Percentiles rank a stretch among this genome's conserved stretches.
These are phyloP conservation scores for Dicroscelio sp. DNA, from an alignment of 2,888 invertebrate species.

Conservation along the genomic window DNA sequence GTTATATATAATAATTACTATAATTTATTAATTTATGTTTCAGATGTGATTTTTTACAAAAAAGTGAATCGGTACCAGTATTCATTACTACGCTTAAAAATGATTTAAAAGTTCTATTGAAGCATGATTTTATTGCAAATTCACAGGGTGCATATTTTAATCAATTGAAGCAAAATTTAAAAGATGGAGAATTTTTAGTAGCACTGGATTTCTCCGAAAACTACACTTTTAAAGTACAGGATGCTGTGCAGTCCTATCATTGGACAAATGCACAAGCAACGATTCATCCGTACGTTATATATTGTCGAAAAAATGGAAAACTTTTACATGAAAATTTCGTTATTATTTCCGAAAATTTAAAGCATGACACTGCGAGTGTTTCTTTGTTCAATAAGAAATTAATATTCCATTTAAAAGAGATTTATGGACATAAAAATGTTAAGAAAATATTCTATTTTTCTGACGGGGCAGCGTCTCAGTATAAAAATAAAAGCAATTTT, in stretches of 20 bases:
- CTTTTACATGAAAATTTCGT: not conserved
- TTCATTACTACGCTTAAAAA: not conserved
- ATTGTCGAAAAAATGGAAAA: not conserved
- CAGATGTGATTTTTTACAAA: not conserved
- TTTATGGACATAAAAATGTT: not conserved
- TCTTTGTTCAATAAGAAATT: constrained; percentile 48
- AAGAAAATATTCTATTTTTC: constrained; percentile 54
- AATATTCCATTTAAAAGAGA: constrained; percentile 15
- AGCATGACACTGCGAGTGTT: constrained; percentile 21
- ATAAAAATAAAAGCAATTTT: too few relatives aligned
- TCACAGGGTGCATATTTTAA: not conserved
- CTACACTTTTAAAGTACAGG: not conserved
- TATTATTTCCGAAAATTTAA: constrained; percentile 8
- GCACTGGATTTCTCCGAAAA: constrained; percentile 2
- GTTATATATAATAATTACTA: too few relatives aligned
- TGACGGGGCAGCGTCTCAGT: constrained; percentile 25
- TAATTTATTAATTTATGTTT: not conserved
- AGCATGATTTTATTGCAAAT: constrained; percentile 35
- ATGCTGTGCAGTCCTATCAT: not conserved
- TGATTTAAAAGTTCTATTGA: not conserved
- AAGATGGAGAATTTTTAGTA: constrained; percentile 23
- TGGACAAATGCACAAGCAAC: not conserved
- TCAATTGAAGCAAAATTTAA: not conserved
- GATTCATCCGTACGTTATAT: not conserved
- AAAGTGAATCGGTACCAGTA: not conserved